Evolutionary conservation across 2,113 vertebrate genomes (phyloP), one percentile per base, ranked within the genome.

Genomic region (Dasyornis broadbenti): DNA sequence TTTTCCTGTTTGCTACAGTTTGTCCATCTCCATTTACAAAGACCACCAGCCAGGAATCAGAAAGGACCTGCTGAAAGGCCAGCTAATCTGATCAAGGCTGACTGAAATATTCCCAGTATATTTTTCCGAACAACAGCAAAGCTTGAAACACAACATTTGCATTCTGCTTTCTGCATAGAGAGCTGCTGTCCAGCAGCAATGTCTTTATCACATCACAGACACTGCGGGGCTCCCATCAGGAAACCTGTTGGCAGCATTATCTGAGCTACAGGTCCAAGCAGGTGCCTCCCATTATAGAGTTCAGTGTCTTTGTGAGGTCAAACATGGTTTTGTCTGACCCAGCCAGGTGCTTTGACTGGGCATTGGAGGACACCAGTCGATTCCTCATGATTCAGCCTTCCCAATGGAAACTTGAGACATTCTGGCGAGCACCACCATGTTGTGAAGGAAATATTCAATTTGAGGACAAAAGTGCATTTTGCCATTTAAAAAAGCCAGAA

Each of bases 401-500:
- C 85, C 92, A 57, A 9, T 80, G 85, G 92, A 96, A 95, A 92
- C 45, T 30, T 61, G 79, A 93, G 87, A 76, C 0, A 0, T 85
- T 79, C 85, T 94, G 90, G 87, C 78, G 90, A 68, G 64, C 70
- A 42, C 9, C 18, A 16, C 20, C 10, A 0, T 65, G 57, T 80
- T 76, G 61, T 85, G 71, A 76, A 76, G 95, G 92, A 94, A 92
- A 93, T 54, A 49, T 66, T 96, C 85, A 79, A 92, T 94, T 94
- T 80, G 79, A 86, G 82, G 59, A 93, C 59, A 95, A 88, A 93
- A 60, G 47, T 4, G 2, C 24, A n/a, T 82, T 93, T 81, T 80
- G 65, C 59, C 37, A 61, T 56, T 53, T 44, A 50, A 86, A 19
- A 71, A 65, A 24, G 57, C 26, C 49, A 90, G 82, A 64, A 91